Evolutionary conservation across 2,113 vertebrate genomes (phyloP), one percentile per base, ranked within the genome.

Genomic region (Hemibagrus wyckioides): DNA sequence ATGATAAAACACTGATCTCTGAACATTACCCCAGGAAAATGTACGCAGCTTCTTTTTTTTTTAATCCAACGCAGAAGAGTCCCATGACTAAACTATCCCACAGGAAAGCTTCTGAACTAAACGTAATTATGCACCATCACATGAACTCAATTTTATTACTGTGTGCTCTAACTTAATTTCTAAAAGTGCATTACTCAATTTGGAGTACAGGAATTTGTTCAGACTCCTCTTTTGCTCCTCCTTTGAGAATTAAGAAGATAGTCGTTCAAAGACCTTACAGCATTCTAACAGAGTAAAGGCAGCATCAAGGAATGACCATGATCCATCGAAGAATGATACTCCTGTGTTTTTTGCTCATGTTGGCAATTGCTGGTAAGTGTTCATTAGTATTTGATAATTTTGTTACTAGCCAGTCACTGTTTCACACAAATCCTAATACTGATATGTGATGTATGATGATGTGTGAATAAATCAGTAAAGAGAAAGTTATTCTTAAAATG

Each of bases 361-460:
- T 90, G 23, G 56, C 77, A 36, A 36, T 87, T 52, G 25, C 81
- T 63, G 76, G 90, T 89, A 85, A 89, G 88, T 90, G 2, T 50
- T 75, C 9, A 39, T 87, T 21, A 82, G 15, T 65, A 67, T 67
- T 52, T 33, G 33, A n/a, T 39, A 39, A 44, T 44, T 56, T 41
- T 75, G 69, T 25, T 76, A 57, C 54, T 57, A 39, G 17, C 15
- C 17, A 76, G 11, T 21, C 11, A n/a, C 28, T 71, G 13, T 28
- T 84, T 56, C 75, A 61, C n/a, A 25, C 23, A 44, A 8, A 56
- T 17, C 30, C 30, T 6, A 65, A 67, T 52, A 23, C 0, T 15
- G 25, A 84, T 76, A 39, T 85, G 50, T 56, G 14, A 39, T 41
- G 13, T 69, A 17, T 84, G 33, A 25, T 61, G 36, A 50, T 85